Conservation (phyloP, 2,113 vertebrate species). For the Bos javanicus region DNA sequence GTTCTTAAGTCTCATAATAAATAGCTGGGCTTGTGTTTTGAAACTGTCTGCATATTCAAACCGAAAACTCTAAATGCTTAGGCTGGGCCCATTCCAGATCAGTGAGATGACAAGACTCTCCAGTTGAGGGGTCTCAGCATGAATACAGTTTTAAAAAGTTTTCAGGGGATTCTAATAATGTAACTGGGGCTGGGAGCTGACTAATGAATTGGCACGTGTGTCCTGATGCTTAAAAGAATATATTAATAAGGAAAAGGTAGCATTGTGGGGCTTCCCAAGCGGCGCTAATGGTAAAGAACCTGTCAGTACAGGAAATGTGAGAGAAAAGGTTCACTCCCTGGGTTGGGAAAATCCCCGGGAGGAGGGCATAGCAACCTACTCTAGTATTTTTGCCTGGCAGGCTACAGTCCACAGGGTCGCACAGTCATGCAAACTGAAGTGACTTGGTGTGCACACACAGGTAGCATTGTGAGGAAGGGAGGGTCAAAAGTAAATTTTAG, state of each 20-base stretch:
- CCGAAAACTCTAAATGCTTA: neutral
- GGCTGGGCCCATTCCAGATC: neutral
- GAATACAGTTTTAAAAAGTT: neutral
- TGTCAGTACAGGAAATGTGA: neutral
- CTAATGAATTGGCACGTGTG: neutral
- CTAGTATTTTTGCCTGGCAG: neutral
- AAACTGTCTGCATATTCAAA: neutral
- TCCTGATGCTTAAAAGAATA: neutral
- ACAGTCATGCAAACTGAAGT: neutral
- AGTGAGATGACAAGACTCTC: neutral
- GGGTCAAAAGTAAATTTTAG: neutral
- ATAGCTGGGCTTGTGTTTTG: neutral
- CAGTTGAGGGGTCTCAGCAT: neutral
- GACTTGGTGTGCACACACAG: neutral
- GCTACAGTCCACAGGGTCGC: neutral
- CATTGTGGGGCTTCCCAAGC: neutral
- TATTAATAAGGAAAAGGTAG: neutral
- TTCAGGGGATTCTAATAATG: neutral
- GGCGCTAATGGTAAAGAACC: neutral
- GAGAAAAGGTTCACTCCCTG: neutral
- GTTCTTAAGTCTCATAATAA: neutral
- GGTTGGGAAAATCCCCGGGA: neutral
- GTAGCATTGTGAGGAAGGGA: neutral
- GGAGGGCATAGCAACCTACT: neutral
- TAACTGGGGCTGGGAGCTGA: too few species aligned